Base-by-base conservation (phyloP, 2,113 vertebrate genomes). In the Camelus dromedarius region DNA sequence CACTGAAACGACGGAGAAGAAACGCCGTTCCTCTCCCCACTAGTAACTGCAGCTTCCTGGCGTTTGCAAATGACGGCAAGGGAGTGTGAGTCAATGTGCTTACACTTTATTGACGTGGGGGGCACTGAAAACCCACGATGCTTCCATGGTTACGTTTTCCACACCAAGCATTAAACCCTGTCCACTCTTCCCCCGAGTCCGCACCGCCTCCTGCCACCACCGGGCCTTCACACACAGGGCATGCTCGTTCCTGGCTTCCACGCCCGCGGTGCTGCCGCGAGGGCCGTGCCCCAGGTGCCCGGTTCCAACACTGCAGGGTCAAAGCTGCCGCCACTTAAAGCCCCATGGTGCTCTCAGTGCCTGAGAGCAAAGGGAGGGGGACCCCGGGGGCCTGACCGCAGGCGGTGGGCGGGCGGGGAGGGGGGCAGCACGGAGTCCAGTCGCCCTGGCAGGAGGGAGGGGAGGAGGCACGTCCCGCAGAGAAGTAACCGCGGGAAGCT, bases 11-110 rank as follows among this genome's bases (percentile, higher is more conserved):
- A 52, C 54, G 24, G 69, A 87, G 93, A 95, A 95, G 79, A 96
- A 95, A 32, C 67, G 91, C 92, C 92, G 98, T 98, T 98, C 98
- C 97, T 98, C 96, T 93, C 95, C 97, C 91, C 95, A 93, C 92
- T 73, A 92, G 77, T 83, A 97, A 97, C 97, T 84, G 97, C 97
- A 95, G 83, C 85, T 91, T 56, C 92, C 96, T 95, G 97, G 67
- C 67, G 96, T 85, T 96, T 85, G 52, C 13, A 82, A 96, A 97
- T 91, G 95, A 98, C 42, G 18, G 60, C 91, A 66, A 3, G 24
- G 8, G 26, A 56, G 76, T 48, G 48, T 22, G 85, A 75, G 83
- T 97, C 69, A 22, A 56, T 94, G 19, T 89, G 72, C 91, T 97
- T n/a, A 96, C 67, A 75, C 30, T 91, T 98, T 96, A 97, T 97